Evolutionary conservation across 1,140 invertebrate genomes (phyloP), one percentile per base, ranked within the genome.

Genomic region (Hormaphis cornu): DNA sequence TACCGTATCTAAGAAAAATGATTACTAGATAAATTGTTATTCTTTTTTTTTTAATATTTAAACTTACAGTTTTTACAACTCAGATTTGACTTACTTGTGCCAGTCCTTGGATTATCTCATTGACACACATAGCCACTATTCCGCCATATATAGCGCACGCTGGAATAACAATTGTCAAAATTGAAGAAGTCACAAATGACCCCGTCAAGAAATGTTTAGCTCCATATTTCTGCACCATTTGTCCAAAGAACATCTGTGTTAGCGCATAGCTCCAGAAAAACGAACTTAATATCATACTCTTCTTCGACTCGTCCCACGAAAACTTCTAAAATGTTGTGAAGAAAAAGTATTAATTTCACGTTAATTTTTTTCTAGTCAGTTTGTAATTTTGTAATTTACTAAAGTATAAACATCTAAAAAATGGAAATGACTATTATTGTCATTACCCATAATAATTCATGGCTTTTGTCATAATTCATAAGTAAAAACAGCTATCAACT

Each of bases 21-120:
- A n/a, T n/a, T n/a, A n/a, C n/a, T n/a, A n/a, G n/a, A n/a, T n/a
- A n/a, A n/a, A n/a, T n/a, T n/a, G n/a, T n/a, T n/a, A n/a, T n/a
- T n/a, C n/a, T n/a, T n/a, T n/a, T n/a, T n/a, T n/a, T n/a, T n/a
- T n/a, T n/a, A n/a, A n/a, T n/a, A n/a, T n/a, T n/a, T n/a, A n/a
- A n/a, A n/a, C n/a, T n/a, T n/a, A n/a, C n/a, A n/a, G n/a, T n/a
- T n/a, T n/a, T n/a, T n/a, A n/a, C n/a, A n/a, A n/a, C n/a, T n/a
- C n/a, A n/a, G 12, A 37, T 37, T 9, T 24, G 10, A 24, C 30
- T 48, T 54, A 89, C 89, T 82, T 85, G 75, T 73, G 76, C 71
- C 24, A 74, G 58, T 12, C 94, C 94, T 80, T 92, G 89, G 12
- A 93, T 76, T 16, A 94, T 82, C 72, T 93, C 79, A 3, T 92